Base-by-base conservation (phyloP, 2,797 vertebrate genomes). In the Ctenochaetus hawaiiensis region DNA sequence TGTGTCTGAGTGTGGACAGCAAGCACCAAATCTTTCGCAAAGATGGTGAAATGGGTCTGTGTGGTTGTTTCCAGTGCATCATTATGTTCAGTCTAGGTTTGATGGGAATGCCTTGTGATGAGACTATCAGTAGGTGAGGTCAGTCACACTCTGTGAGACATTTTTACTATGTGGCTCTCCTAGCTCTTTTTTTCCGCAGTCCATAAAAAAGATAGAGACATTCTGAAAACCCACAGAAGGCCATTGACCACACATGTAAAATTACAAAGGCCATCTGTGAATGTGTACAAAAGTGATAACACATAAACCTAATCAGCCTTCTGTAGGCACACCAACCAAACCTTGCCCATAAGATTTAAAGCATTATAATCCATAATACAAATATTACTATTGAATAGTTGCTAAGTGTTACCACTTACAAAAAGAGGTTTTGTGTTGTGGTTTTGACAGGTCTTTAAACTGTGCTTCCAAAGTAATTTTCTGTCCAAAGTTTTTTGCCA, bases 21-120 rank as follows among this genome's bases (percentile, higher is more conserved):
- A 1, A 61, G 66, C n/a, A 30, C 22, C 0, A 17, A 64, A 56
- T 67, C 71, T 67, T 43, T 71, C 39, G 67, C 75, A 68, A 17
- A 30, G 51, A 53, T 57, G 39, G 18, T 5, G 20, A 51, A 52
- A 73, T 74, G 52, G 62, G 59, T 62, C 58, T 52, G 58, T 62
- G 74, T 37, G 71, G 77, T 78, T 64, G 86, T 89, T 86, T 87
- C 66, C 54, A 77, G 52, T 65, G 61, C 44, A 65, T 77, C 72
- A 87, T 87, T 85, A 64, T 62, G 73, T 80, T 72, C 83, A 80
- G 81, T 90, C 74, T 86, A 37, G 62, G 61, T 82, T 66, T 78
- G 67, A 90, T 80, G 70, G 77, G 63, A 84, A 83, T 75, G 63
- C 37, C 45, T 65, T 41, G 64, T 67, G 74, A 85, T 79, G 60